Evolutionary conservation across 2,888 invertebrate genomes (phyloP).

Genomic region (Apamea sordens): DNA sequence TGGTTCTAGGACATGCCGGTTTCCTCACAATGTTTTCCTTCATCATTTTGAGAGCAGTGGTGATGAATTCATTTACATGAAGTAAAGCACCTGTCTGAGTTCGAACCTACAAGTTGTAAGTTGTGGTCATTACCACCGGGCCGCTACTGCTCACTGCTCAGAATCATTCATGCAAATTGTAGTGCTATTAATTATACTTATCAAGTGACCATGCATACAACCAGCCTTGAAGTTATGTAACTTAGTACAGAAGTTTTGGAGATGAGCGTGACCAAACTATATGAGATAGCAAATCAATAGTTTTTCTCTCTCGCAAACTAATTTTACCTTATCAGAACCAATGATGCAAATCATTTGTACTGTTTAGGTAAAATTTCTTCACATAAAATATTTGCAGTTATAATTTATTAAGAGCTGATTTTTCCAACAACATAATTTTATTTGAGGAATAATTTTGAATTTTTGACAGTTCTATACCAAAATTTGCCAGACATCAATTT

Average conservation of each 20-base stretch:
- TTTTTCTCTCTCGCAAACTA: neutral
- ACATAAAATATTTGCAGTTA: neutral
- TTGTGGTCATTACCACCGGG: too few species aligned
- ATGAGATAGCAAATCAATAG: neutral
- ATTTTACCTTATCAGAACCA: too few species aligned
- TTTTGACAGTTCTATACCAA: too few species aligned
- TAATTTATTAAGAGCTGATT: too few species aligned
- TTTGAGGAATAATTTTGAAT: too few species aligned
- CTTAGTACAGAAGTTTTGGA: neutral
- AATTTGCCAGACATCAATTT: too few species aligned
- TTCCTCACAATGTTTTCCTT: neutral
- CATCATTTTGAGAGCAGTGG: neutral
- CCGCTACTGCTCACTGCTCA: neutral
- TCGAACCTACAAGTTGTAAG: neutral
- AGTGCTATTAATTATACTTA: conserved; percentile 1
- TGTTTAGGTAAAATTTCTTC: too few species aligned
- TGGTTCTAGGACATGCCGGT: neutral
- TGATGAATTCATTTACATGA: neutral
- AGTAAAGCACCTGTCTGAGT: neutral
- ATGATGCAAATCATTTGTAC: neutral
- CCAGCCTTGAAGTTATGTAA: conserved; percentile 13
- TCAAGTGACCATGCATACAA: neutral
- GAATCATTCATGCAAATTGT: neutral
- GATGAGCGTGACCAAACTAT: neutral
- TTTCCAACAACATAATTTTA: too few species aligned